phyloP scores from a whole-genome alignment of 2,797 vertebrate species.

The Tenualosa ilisha region DNA sequence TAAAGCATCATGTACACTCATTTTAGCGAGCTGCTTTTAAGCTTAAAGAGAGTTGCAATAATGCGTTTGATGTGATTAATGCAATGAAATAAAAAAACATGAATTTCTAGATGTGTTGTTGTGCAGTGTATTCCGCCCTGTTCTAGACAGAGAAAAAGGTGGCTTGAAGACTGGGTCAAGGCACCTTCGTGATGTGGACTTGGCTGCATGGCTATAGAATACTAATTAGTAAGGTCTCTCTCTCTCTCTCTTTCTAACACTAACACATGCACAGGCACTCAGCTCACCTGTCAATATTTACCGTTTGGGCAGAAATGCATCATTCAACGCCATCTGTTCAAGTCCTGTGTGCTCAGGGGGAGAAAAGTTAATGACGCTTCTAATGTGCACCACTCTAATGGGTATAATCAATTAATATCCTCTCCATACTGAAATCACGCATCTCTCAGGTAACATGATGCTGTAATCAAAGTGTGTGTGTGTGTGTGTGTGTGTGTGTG shows the following conservation, averaged over 20 bases:
- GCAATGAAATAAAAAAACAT: neutral
- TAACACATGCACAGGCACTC: constrained; percentile 41
- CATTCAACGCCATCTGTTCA: constrained; percentile 77
- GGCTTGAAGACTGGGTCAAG: neutral
- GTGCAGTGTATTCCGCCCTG: neutral
- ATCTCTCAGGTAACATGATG: neutral
- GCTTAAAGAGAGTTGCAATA: neutral
- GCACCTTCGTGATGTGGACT: neutral
- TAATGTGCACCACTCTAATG: constrained; percentile 70
- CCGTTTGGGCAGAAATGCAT: constrained; percentile 73
- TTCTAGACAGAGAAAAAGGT: neutral
- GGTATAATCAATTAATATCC: constrained; percentile 72
- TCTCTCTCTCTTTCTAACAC: neutral
- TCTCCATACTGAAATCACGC: neutral
- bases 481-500: neutral
- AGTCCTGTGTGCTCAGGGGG: constrained; percentile 56
- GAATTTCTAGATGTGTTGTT: neutral
- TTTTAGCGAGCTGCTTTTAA: neutral
- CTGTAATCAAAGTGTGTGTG: constrained; percentile 1
- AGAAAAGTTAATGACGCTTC: constrained; percentile 72
- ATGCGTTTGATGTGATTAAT: neutral
- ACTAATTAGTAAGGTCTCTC: constrained; percentile 65
- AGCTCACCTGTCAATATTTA: constrained; percentile 78
- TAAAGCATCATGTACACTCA: neutral
- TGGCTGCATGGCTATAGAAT: constrained; percentile 45